These are phyloP conservation scores for Cassiopea andromeda DNA, from an alignment of 30 jellyfish, hydroid and myxozoan species.

Conservation along the genomic window DNA sequence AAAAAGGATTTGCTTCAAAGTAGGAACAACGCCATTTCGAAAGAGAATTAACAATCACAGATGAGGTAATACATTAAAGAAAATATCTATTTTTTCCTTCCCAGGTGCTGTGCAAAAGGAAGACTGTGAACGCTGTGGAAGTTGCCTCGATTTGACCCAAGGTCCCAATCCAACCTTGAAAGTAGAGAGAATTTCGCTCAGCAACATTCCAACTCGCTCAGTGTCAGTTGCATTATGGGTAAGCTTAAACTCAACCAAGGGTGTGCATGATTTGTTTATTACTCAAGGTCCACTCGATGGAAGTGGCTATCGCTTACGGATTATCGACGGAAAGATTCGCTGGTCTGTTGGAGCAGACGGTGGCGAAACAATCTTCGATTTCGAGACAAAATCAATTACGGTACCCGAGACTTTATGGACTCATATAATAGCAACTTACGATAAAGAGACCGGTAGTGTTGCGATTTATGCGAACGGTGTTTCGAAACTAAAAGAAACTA, in stretches of 20 bases:
- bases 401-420: constrained; percentile 97
- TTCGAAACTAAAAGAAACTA: constrained; percentile 68
- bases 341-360: constrained; percentile 95
- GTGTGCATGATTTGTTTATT: constrained; percentile 87
- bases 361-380: constrained; percentile 82
- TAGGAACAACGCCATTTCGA: too few relatives aligned
- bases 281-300: constrained; percentile 89
- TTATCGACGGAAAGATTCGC: constrained; percentile 86
- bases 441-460: constrained; percentile 79
- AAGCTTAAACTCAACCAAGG: constrained; percentile 84
- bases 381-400: constrained; percentile 66
- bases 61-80: too few relatives aligned
- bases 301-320: constrained; percentile 90
- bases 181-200: constrained; percentile 81
- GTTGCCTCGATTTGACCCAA: constrained; percentile 86
- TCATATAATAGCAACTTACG: constrained; percentile 84
- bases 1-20: too few relatives aligned
- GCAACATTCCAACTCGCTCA: constrained; percentile 80
- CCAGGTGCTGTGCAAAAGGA: constrained; percentile 93
- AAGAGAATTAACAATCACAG: too few relatives aligned
- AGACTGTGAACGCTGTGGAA: constrained; percentile 95
- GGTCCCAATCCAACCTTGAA: constrained; percentile 89
- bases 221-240: constrained; percentile 92
- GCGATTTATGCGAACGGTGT: constrained; percentile 84
- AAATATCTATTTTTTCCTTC: neutral